These are phyloP conservation scores for Prolemur simus DNA, from an alignment of 2,113 vertebrate species.

Conservation along the genomic window DNA sequence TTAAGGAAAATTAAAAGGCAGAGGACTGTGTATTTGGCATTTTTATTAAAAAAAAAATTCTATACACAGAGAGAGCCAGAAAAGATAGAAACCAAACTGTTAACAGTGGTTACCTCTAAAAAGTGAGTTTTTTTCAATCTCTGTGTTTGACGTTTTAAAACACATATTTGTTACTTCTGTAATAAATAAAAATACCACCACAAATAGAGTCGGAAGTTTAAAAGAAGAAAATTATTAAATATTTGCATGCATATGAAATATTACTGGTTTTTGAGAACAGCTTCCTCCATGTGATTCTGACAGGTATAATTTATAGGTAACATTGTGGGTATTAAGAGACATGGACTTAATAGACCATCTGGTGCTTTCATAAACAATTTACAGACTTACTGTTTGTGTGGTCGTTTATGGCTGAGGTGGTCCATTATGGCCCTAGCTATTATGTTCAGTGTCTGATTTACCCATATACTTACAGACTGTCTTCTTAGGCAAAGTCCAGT, in stretches of 20 bases:
- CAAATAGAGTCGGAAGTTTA: conserved; percentile 14
- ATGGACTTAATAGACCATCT: conserved; percentile 10
- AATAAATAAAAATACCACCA: not conserved
- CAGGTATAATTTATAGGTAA: not conserved
- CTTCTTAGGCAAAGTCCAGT: not conserved
- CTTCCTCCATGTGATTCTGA: not conserved
- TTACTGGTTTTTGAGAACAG: not conserved
- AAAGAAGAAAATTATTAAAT: not conserved
- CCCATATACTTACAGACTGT: not conserved
- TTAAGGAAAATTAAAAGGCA: conserved; percentile 19
- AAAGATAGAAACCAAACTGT: not conserved
- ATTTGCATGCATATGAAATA: not conserved
- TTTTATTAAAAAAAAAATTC: not conserved
- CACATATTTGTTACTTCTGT: not conserved
- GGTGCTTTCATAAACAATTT: conserved; percentile 41
- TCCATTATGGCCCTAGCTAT: not conserved
- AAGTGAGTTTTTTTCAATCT: not conserved
- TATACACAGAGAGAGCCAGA: not conserved
- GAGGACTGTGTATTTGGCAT: not conserved
- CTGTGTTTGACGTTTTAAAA: not conserved
- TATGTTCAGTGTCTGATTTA: not conserved
- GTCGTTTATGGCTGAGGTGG: not conserved
- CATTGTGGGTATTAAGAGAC: conserved; percentile 16
- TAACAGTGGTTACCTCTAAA: not conserved
- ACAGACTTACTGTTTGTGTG: not conserved